phyloP scores from a whole-genome alignment of 1,140 invertebrate species.

The Bicyclus anynana region DNA sequence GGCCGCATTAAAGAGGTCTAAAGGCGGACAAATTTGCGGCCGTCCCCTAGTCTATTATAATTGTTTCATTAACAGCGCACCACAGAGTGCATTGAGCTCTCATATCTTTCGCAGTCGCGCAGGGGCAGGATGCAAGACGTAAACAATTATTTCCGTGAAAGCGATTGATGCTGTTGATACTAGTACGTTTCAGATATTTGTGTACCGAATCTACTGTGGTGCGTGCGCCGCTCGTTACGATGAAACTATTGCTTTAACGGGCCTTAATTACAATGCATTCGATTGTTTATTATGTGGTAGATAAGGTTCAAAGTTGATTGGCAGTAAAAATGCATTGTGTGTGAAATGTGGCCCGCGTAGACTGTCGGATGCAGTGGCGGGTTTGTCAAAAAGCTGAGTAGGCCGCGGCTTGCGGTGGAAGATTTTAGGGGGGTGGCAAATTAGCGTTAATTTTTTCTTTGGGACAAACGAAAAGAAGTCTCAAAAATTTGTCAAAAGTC shows the following conservation, averaged over 20 bases:
- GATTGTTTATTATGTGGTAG: neutral
- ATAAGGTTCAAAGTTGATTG: constrained; percentile 22
- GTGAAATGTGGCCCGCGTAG: constrained; percentile 23
- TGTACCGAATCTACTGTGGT: constrained; percentile 24
- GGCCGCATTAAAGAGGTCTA: no score
- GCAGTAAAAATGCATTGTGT: constrained; percentile 13
- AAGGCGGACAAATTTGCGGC: no score
- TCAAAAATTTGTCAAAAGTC: no score
- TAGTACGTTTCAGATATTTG: constrained; percentile 31
- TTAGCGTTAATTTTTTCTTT: no score
- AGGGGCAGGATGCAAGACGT: constrained; percentile 28
- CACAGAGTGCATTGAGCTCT: constrained; percentile 17
- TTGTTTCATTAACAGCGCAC: constrained; percentile 8
- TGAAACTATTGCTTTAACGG: constrained; percentile 1
- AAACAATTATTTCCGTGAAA: constrained; percentile 43
- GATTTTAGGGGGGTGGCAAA: no score
- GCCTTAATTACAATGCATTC: neutral
- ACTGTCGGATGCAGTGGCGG: no score
- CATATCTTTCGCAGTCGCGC: no score
- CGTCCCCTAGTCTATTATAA: constrained; percentile 9
- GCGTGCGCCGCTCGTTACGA: constrained; percentile 16
- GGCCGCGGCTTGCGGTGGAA: no score
- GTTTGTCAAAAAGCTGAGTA: no score
- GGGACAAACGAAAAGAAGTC: no score
- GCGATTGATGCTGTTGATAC: constrained; percentile 18